These are phyloP conservation scores for Cecidostiba fungosa DNA, from an alignment of 2,888 invertebrate species.

Conservation along the genomic window DNA sequence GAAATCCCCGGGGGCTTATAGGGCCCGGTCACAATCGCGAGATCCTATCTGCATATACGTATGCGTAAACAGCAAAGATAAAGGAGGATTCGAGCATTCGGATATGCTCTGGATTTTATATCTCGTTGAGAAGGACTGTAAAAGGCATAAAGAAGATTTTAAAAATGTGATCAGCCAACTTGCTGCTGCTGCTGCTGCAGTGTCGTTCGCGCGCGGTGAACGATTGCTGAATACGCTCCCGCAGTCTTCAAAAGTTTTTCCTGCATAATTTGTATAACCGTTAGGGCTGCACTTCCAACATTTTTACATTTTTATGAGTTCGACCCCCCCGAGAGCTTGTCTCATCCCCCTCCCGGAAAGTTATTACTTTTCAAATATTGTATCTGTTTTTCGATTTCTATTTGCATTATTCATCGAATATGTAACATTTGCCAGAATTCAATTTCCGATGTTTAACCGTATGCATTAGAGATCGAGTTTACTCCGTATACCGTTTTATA, in stretches of 20 bases:
- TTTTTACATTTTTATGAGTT: slow-evolving; percentile 10
- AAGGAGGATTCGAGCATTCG: not conserved
- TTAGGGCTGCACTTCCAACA: not conserved
- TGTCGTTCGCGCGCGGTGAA: not conserved
- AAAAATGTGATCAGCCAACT: not conserved
- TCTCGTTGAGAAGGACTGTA: not conserved
- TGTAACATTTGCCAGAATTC: no score
- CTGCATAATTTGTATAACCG: not conserved
- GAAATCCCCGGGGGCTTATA: slow-evolving; percentile 1
- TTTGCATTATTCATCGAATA: no score
- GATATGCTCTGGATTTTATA: not conserved
- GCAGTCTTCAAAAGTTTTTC: not conserved
- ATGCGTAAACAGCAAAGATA: slow-evolving; percentile 30
- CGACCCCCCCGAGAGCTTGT: not conserved
- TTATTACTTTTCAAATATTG: no score
- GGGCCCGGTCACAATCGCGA: not conserved
- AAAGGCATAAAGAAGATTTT: not conserved
- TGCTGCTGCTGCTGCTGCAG: no score
- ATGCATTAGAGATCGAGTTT: no score
- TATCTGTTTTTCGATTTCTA: no score
- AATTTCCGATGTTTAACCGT: no score
- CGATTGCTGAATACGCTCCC: not conserved
- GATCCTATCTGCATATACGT: not conserved
- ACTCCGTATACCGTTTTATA: no score
- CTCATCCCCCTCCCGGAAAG: not conserved